phyloP scores from a whole-genome alignment of 2,113 vertebrate species.

The Corythoichthys haematopterus region DNA sequence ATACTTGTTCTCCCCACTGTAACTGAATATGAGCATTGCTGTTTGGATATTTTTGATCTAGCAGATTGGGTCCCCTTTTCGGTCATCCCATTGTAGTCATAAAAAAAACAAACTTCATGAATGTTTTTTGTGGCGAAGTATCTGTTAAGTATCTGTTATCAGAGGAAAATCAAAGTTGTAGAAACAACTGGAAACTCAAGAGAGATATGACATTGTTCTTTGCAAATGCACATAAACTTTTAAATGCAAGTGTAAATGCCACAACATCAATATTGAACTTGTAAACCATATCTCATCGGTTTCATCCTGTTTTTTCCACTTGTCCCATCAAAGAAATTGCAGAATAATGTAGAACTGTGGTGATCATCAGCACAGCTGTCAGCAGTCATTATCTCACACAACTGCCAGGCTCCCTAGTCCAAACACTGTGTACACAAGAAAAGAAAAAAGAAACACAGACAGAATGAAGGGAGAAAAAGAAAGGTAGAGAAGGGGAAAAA shows the following conservation, averaged over 20 bases:
- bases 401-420: conserved; percentile 69
- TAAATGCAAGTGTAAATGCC: background rate
- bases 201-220: too few relatives aligned
- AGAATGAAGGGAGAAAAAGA: conserved; percentile 52
- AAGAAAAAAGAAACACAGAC: conserved; percentile 59
- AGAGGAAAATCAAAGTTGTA: too few relatives aligned
- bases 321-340: conserved; percentile 78
- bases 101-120: too few relatives aligned
- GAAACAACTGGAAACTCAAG: too few relatives aligned
- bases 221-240: too few relatives aligned
- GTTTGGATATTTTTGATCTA: too few relatives aligned
- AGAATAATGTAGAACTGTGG: conserved; percentile 79
- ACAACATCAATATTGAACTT: background rate
- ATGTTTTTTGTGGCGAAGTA: too few relatives aligned
- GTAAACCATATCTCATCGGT: background rate
- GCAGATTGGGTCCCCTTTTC: too few relatives aligned
- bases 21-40: too few relatives aligned
- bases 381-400: conserved; percentile 93
- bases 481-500: conserved; percentile 47
- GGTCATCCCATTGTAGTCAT: too few relatives aligned
- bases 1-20: too few relatives aligned
- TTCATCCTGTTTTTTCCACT: conserved; percentile 16
- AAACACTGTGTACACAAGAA: conserved; percentile 66
- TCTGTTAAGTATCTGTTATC: too few relatives aligned
- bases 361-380: conserved; percentile 93